phyloP scores from a whole-genome alignment of 2,888 invertebrate species.

The Acrobasis repandana region DNA sequence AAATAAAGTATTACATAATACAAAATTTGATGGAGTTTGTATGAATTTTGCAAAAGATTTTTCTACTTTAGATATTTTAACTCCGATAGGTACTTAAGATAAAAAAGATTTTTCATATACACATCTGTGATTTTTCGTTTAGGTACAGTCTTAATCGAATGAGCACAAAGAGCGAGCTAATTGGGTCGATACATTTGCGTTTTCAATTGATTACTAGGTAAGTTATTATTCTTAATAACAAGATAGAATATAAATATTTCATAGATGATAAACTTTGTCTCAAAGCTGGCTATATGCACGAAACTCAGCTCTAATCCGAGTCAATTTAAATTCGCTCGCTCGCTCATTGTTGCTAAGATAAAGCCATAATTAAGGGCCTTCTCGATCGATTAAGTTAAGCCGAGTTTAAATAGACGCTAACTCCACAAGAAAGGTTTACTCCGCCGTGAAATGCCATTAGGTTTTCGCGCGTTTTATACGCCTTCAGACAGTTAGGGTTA shows the following conservation, averaged over 20 bases:
- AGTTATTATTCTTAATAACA: neutral
- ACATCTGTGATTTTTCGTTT: too few species aligned
- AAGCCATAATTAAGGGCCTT: conserved; percentile 82
- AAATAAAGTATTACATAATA: too few species aligned
- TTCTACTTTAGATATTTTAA: too few species aligned
- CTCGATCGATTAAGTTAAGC: conserved; percentile 82
- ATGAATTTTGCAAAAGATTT: too few species aligned
- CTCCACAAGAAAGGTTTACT: conserved; percentile 81
- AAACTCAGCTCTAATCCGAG: conserved; percentile 58
- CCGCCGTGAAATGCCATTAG: conserved; percentile 83
- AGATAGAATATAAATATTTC: neutral
- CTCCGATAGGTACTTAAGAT: too few species aligned
- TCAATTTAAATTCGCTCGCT: conserved; percentile 63
- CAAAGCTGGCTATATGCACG: conserved; percentile 19
- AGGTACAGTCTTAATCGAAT: too few species aligned
- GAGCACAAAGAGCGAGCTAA: too few species aligned
- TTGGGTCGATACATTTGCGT: neutral
- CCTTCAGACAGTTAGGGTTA: conserved; percentile 46
- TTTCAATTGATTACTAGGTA: neutral
- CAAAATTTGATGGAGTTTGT: too few species aligned
- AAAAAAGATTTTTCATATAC: too few species aligned
- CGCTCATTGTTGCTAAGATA: conserved; percentile 73
- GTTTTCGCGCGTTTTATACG: conserved; percentile 80
- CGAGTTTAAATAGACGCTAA: conserved; percentile 82
- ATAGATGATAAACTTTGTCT: neutral